Base-by-base conservation (phyloP, 2,888 invertebrate genomes). In the Nomada lathburiana region DNA sequence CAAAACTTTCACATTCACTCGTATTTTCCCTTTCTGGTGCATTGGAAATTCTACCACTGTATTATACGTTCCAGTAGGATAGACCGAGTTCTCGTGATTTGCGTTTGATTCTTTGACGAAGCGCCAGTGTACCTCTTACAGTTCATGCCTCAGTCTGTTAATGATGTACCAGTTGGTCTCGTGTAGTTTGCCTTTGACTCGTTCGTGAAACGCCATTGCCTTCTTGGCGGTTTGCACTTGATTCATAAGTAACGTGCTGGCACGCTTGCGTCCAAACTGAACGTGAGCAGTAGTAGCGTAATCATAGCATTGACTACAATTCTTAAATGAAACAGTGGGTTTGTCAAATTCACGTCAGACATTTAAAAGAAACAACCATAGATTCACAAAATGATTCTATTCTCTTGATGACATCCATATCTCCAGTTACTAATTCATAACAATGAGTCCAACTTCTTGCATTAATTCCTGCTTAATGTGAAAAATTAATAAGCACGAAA, bases 321-420 rank as follows among this genome's bases (percentile, higher is more conserved):
- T 36, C 36, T 50, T 59, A 16, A 70, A 62, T 18, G 26, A 29
- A 18, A 52, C 11, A 18, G 42, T 20, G 26, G 50, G 55, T 42
- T 73, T 76, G 76, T 74, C 74, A 73, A 64, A 74, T 76, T 73
- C 63, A 74, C 75, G 74, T 76, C 57, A 47, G 42, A 42, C 10
- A 42, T 67, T 68, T 55, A 42, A 20, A 11, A 42, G 10, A 16
- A 18, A 42, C 36, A 36, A 36, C 36, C 36, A 42, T 55, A 11
- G 23, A 68, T 23, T 1, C 18, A 11, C 36, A 36, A 36, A 36
- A 36, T 36, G 7, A 36, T 5, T 36, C 36, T 36, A 36, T 36
- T 36, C 36, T 36, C 36, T 16, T 47, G 47, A 5, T 23, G 5
- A n/a, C 13, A 23, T n/a, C 5, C 29, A 5, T 3, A 50, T n/a